A percentile compares a stretch with the other conserved stretches of the same genome.
Evolutionary conservation across 2,888 invertebrate species (phyloP).

Genomic region (Lepeophtheirus nordmannii): DNA sequence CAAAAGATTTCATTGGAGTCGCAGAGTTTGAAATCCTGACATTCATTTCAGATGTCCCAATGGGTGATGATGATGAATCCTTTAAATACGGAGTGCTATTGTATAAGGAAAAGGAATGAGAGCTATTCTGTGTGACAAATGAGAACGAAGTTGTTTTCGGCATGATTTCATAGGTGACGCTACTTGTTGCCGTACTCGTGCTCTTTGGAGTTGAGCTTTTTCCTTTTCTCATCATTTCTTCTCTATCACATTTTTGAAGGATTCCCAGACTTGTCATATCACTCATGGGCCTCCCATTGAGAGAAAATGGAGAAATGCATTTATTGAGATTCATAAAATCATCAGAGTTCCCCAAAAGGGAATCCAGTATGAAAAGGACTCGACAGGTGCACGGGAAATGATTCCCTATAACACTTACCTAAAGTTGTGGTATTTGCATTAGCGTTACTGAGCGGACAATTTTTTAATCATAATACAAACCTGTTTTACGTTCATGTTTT

Average conservation of each 20-base stretch:
- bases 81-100: no score
- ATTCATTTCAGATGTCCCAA: no score
- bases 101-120: no score
- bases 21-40: no score
- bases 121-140: no score
- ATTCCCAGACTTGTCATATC: neutral
- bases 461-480: neutral
- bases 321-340: neutral
- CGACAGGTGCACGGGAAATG: conserved; percentile 17
- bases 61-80: no score
- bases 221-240: neutral
- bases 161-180: no score
- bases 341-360: conserved; percentile 3
- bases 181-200: no score
- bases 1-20: no score
- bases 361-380: conserved; percentile 4
- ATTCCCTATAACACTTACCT: conserved; percentile 4
- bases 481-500: neutral
- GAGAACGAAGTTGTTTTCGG: no score
- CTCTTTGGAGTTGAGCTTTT: no score
- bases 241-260: conserved; percentile 6
- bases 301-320: conserved; percentile 6
- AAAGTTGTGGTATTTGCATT: neutral
- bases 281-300: conserved; percentile 10
- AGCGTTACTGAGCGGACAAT: no score